Percentiles rank a stretch among this genome's conserved stretches.
Evolutionary conservation across 1,140 invertebrate species (phyloP).

Genomic region (Phocides pigmalion): DNA sequence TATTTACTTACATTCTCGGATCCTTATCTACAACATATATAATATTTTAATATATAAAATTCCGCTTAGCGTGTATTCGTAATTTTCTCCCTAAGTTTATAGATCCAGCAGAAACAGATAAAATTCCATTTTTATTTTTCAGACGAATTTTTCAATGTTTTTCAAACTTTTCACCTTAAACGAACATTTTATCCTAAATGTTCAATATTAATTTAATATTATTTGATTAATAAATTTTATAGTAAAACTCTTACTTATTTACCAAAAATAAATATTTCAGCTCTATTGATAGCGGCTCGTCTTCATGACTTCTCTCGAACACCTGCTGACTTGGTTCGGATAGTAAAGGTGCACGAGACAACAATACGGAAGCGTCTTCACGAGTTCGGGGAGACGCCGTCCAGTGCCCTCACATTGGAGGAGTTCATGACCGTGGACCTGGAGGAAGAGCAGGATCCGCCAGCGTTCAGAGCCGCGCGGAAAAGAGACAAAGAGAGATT

Average conservation of each 20-base stretch:
- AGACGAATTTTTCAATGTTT: no score
- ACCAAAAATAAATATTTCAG: constrained; percentile 86
- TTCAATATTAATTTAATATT: no score
- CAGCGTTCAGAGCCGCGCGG: constrained; percentile 95
- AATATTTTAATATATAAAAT: no score
- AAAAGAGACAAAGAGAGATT: constrained; percentile 93
- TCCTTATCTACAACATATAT: no score
- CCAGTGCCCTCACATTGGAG: constrained; percentile 94
- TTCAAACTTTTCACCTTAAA: no score
- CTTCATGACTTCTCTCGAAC: constrained; percentile 96
- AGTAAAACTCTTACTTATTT: neutral
- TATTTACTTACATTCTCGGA: no score
- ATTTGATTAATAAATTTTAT: no score
- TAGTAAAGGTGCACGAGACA: constrained; percentile 98
- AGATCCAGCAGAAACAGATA: no score
- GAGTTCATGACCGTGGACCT: constrained; percentile 99
- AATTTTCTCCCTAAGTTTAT: no score
- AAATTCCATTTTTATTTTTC: no score
- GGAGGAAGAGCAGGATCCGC: constrained; percentile 98
- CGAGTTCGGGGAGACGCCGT: constrained; percentile 98
- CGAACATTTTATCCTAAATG: no score
- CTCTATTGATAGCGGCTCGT: constrained; percentile 95
- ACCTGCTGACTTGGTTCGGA: constrained; percentile 95
- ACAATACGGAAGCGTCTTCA: constrained; percentile 95
- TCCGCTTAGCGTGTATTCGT: no score